Evolutionary conservation across 2,888 invertebrate genomes (phyloP).

Genomic region (Pyralis farinalis): DNA sequence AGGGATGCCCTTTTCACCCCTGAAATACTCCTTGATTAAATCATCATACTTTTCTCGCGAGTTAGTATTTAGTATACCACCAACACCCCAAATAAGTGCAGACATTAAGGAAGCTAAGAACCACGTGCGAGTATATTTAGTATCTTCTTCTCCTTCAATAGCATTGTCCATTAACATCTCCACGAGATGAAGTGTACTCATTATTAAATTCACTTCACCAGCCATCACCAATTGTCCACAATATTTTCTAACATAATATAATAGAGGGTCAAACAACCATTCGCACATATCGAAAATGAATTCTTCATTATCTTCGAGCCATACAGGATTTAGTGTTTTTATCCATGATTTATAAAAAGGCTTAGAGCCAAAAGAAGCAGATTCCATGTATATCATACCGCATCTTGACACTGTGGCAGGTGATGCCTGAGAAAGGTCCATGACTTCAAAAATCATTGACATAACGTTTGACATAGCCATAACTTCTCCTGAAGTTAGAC

Average conservation of each 20-base stretch:
- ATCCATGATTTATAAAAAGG: slow-evolving; percentile 92
- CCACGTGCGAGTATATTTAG: slow-evolving; percentile 86
- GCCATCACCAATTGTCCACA: slow-evolving; percentile 84
- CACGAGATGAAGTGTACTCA: slow-evolving; percentile 86
- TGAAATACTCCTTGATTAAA: slow-evolving; percentile 77
- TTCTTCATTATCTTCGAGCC: slow-evolving; percentile 82
- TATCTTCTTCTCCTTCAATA: slow-evolving; percentile 85
- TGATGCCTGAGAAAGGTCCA: slow-evolving; percentile 91
- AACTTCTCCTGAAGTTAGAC: slow-evolving; percentile 92
- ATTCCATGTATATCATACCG: slow-evolving; percentile 96
- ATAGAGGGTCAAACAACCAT: slow-evolving; percentile 90
- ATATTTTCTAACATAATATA: slow-evolving; percentile 86
- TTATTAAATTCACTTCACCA: slow-evolving; percentile 87
- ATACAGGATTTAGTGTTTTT: slow-evolving; percentile 81
- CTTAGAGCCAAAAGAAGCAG: slow-evolving; percentile 89
- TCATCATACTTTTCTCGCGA: slow-evolving; percentile 86
- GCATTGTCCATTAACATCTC: slow-evolving; percentile 90
- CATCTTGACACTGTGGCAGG: slow-evolving; percentile 94
- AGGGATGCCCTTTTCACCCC: slow-evolving; percentile 65
- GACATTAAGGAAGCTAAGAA: slow-evolving; percentile 88
- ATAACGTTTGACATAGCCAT: slow-evolving; percentile 90
- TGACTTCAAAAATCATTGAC: slow-evolving; percentile 94
- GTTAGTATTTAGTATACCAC: slow-evolving; percentile 87
- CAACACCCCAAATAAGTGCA: slow-evolving; percentile 91
- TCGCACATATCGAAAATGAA: slow-evolving; percentile 83